Conservation (phyloP, 2,888 invertebrate genomes). For the Lochmaea crataegi region DNA sequence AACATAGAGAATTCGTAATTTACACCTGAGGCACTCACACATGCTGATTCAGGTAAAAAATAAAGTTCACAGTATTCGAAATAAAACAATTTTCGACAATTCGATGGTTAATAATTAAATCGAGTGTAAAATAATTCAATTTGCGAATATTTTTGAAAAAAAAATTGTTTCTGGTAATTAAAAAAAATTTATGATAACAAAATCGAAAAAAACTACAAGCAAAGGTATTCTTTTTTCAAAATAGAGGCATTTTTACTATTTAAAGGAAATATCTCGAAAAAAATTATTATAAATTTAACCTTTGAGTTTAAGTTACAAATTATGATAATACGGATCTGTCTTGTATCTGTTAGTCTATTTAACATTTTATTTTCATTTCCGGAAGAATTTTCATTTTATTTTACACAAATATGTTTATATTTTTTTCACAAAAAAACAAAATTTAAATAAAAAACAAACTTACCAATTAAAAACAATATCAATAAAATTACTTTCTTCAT, state of each 20-base stretch:
- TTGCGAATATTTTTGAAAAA: not conserved
- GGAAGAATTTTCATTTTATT: too few relatives aligned
- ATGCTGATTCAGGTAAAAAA: slow-evolving; percentile 9
- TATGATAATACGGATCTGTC: too few relatives aligned
- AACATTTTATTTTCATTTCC: not conserved
- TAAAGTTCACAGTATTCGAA: not conserved
- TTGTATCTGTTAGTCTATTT: not conserved
- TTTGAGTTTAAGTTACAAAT: too few relatives aligned
- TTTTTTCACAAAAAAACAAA: too few relatives aligned
- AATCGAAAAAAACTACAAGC: too few relatives aligned
- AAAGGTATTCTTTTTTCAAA: too few relatives aligned
- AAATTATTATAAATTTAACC: not conserved
- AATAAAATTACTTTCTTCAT: not conserved
- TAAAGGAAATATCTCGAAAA: too few relatives aligned
- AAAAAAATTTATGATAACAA: not conserved
- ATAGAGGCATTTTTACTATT: too few relatives aligned
- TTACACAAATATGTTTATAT: too few relatives aligned
- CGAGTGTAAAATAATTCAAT: not conserved
- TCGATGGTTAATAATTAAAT: not conserved
- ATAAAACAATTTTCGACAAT: slow-evolving; percentile 2
- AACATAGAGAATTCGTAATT: not conserved
- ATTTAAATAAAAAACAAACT: not conserved
- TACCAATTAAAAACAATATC: not conserved
- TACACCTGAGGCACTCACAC: slow-evolving; percentile 11
- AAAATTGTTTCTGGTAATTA: not conserved